These are phyloP conservation scores for Steatocranus sp. DNA, from an alignment of 2,797 vertebrate species.

Conservation along the genomic window DNA sequence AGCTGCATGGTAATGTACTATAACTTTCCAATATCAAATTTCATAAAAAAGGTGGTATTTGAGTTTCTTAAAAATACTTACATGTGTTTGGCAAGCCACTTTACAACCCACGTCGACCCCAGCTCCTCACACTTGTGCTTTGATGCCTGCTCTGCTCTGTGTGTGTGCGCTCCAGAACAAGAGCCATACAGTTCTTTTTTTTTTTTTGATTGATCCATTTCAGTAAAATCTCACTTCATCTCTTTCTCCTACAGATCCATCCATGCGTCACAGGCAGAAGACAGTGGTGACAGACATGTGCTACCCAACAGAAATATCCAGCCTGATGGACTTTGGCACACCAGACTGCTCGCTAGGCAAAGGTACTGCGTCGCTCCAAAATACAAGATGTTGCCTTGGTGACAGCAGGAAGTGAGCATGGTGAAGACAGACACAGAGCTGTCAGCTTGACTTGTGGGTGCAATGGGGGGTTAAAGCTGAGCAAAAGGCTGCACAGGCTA, in stretches of 20 bases:
- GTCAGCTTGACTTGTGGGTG: slow-evolving; percentile 18
- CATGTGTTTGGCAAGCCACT: background rate
- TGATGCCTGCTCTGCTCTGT: background rate
- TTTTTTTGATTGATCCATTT: background rate
- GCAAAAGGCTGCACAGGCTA: slow-evolving; percentile 26
- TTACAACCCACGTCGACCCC: background rate
- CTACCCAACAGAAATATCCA: slow-evolving; percentile 77
- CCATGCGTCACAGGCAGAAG: slow-evolving; percentile 73
- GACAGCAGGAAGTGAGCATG: slow-evolving; percentile 44
- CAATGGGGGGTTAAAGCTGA: slow-evolving; percentile 15
- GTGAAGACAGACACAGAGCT: slow-evolving; percentile 51
- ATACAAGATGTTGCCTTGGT: slow-evolving; percentile 53
- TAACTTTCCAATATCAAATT: background rate
- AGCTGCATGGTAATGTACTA: background rate
- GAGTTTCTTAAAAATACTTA: background rate
- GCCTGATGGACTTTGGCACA: slow-evolving; percentile 79
- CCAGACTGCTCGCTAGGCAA: slow-evolving; percentile 77
- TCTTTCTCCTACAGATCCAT: slow-evolving; percentile 60
- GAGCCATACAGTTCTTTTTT: background rate
- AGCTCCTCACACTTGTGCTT: background rate
- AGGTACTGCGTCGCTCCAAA: slow-evolving; percentile 54
- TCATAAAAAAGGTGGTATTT: background rate
- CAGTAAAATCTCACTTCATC: background rate
- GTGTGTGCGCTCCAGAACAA: background rate
- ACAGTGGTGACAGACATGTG: slow-evolving; percentile 73